These are phyloP conservation scores for Merops nubicus DNA, from an alignment of 2,113 vertebrate species.

Conservation along the genomic window DNA sequence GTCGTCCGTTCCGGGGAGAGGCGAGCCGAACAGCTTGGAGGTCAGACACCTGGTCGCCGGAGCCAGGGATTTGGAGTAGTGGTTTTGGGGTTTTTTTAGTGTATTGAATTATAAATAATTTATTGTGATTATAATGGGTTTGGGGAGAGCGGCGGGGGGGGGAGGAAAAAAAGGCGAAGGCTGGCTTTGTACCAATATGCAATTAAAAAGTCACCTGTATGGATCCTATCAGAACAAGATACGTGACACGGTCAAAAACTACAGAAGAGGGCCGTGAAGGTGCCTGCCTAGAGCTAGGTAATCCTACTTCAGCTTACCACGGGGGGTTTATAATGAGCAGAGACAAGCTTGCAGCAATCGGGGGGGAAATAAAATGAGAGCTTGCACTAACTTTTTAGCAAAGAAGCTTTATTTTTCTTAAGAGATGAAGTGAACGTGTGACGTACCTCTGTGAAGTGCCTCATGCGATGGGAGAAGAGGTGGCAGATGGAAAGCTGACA, in stretches of 20 bases:
- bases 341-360: neutral
- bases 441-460: accelerated
- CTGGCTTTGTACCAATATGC: neutral
- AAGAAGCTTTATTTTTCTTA: neutral
- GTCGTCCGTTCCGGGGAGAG: neutral
- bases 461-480: neutral
- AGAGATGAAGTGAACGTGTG: neutral
- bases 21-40: neutral
- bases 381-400: neutral
- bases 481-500: neutral
- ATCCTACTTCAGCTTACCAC: neutral
- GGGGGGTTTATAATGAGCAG: neutral
- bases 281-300: neutral
- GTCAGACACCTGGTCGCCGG: neutral
- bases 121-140: neutral
- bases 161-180: no score
- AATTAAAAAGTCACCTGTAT: neutral
- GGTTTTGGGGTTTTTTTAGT: neutral
- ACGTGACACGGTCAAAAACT: neutral
- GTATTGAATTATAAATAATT: neutral
- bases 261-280: neutral
- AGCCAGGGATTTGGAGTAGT: neutral
- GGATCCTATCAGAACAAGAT: neutral
- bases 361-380: neutral
- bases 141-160: no score